Conservation (phyloP, 2,797 vertebrate species). For the Lycodopsis pacificus region DNA sequence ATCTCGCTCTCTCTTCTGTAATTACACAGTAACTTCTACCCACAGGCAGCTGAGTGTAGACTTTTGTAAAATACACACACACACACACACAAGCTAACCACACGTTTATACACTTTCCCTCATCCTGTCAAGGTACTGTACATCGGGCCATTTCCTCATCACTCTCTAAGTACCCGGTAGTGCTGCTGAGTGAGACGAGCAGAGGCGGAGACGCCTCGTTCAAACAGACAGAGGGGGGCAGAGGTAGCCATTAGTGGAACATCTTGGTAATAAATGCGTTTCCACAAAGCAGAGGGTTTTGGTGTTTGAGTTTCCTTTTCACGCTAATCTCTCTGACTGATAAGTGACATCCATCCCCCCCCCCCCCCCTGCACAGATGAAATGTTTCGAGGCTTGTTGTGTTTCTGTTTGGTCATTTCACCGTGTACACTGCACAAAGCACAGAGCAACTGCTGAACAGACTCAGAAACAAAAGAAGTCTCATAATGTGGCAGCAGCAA, state of each 20-base stretch:
- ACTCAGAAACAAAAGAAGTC: conserved; percentile 31
- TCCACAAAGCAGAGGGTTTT: conserved; percentile 54
- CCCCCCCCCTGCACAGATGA: conserved; percentile 39
- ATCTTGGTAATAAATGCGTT: conserved; percentile 64
- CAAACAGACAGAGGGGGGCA: conserved; percentile 54
- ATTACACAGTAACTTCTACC: conserved; percentile 74
- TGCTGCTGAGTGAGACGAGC: conserved; percentile 59
- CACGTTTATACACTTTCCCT: conserved; percentile 52
- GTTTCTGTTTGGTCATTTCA: conserved; percentile 47
- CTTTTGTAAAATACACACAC: conserved; percentile 19
- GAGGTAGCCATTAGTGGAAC: conserved; percentile 71
- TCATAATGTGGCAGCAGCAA: conserved; percentile 12
- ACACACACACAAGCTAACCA: conserved; percentile 33
- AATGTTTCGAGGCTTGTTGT: conserved; percentile 25
- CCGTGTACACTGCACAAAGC: conserved; percentile 37
- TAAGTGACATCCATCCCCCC: conserved; percentile 51
- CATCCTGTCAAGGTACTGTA: conserved; percentile 62
- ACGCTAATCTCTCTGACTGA: conserved; percentile 57
- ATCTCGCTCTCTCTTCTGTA: conserved; percentile 68
- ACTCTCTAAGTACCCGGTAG: conserved; percentile 54
- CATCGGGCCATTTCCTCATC: conserved; percentile 66
- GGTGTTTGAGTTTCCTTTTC: conserved; percentile 69
- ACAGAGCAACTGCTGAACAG: conserved; percentile 44
- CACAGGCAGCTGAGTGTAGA: conserved; percentile 57
- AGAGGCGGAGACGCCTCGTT: conserved; percentile 44